These are phyloP conservation scores for Tenebrosternarchus preto DNA, from an alignment of 2,113 vertebrate genomes.

Conservation along the genomic window DNA sequence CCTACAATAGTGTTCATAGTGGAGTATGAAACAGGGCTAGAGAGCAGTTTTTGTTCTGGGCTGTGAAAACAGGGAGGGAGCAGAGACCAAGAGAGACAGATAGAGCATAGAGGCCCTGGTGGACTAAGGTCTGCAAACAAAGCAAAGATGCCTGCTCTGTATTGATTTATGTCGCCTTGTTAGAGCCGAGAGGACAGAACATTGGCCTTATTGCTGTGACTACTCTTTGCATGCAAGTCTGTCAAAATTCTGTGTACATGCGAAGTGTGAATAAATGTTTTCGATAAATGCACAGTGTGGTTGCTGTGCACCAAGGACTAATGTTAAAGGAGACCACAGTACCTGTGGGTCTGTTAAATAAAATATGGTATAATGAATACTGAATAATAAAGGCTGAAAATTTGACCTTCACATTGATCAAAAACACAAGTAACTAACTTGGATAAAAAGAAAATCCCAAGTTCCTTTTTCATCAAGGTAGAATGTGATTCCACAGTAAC, in stretches of 20 bases:
- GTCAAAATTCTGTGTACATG: neutral
- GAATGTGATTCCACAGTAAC: neutral
- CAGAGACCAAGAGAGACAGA: neutral
- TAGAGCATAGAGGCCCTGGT: constrained; percentile 1
- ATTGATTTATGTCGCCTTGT: constrained; percentile 43
- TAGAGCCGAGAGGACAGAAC: constrained; percentile 12
- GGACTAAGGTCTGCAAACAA: constrained; percentile 23
- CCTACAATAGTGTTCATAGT: constrained; percentile 66
- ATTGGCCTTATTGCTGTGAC: constrained; percentile 32
- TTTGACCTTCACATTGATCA: neutral
- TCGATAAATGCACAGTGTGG: neutral
- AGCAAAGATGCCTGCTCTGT: constrained; percentile 19
- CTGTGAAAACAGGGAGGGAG: constrained; percentile 46
- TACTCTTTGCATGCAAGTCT: constrained; percentile 1
- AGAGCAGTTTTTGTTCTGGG: constrained; percentile 71
- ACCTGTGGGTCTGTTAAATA: neutral
- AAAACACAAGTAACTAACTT: neutral
- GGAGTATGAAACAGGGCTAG: constrained; percentile 67
- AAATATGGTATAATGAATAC: neutral
- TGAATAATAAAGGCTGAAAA: neutral
- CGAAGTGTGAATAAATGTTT: neutral
- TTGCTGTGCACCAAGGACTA: neutral
- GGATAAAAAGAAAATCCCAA: neutral
- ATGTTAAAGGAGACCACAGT: too few relatives aligned
- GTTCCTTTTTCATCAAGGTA: neutral